Conservation (phyloP, 1,140 invertebrate species). For the silkworm (Bombyx mori) region DNA sequence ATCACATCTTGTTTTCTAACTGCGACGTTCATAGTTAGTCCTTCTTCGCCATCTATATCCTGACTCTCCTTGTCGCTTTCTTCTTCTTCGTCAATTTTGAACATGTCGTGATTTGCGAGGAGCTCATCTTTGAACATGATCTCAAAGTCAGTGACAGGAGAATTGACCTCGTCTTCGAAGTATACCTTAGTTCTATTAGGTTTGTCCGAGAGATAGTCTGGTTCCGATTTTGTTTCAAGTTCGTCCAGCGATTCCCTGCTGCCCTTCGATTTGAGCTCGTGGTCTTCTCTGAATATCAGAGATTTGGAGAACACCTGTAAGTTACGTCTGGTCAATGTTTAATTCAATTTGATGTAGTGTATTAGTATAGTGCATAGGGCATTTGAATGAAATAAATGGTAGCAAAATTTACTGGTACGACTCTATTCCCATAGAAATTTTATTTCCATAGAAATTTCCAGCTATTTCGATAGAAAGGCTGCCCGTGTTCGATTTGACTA, state of each 20-base stretch:
- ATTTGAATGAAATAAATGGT: too few relatives aligned
- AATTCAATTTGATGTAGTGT: neutral
- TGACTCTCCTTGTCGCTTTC: conserved; percentile 46
- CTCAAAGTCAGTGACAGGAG: conserved; percentile 67
- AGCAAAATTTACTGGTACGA: too few relatives aligned
- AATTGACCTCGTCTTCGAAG: conserved; percentile 61
- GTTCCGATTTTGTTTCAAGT: conserved; percentile 58
- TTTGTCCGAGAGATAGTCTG: conserved; percentile 49
- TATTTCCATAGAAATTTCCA: too few relatives aligned
- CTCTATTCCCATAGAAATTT: too few relatives aligned
- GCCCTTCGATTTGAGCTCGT: conserved; percentile 49
- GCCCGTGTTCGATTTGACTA: too few relatives aligned
- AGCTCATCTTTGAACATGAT: conserved; percentile 72
- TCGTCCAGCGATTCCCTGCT: conserved; percentile 46
- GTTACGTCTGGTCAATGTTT: conserved; percentile 2
- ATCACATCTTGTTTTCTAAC: conserved; percentile 58
- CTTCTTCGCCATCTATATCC: conserved; percentile 47
- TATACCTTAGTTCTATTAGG: conserved; percentile 62
- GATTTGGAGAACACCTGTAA: conserved; percentile 69
- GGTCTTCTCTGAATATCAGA: conserved; percentile 66
- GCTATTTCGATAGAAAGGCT: too few relatives aligned
- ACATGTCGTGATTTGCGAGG: conserved; percentile 48
- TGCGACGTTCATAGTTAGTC: conserved; percentile 51
- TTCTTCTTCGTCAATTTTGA: conserved; percentile 69
- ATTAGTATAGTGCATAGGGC: too few relatives aligned